Evolutionary conservation across 1,140 invertebrate species (phyloP), one percentile per base, ranked within the genome.

Genomic region (Notospermus geniculatus): DNA sequence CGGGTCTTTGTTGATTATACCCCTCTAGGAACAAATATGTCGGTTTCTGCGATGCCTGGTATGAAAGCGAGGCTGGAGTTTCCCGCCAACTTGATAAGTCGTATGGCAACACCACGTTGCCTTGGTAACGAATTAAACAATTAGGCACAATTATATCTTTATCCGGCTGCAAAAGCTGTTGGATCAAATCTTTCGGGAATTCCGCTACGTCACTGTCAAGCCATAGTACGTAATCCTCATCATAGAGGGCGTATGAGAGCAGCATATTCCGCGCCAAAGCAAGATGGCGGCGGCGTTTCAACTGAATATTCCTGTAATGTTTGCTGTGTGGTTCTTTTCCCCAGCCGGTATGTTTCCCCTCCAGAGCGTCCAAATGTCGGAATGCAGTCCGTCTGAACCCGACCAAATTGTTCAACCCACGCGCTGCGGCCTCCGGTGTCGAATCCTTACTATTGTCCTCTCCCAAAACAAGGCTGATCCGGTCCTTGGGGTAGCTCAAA

Each of bases 81-180:
- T 79, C 77, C 23, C 74, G 68, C 75, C 77, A 79, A 9, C 73
- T 72, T 58, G 77, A 78, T 60, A 71, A 73, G 59, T 79, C 77
- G 64, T 70, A 79, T 13, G 71, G 64, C 29, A 71, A 54, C 13
- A 64, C 65, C n/a, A 54, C 63, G 7, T 59, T 54, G n/a, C 67
- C 68, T 17, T 66, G 54, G 41, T 58, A 45, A 15, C 59, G 43
- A 7, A 53, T 53, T n/a, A 77, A 60, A 64, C 75, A 78, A 11
- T 59, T 63, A 0, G 77, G 69, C 13, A 66, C 67, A 11, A 78
- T 74, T 0, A 78, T 64, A 32, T 74, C 71, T 27, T 66, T 67
- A 2, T 73, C 55, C 27, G 76, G 66, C 25, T 60, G 74, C 5
- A 79, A 25, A 13, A 79, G 52, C 43, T 74, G 73, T 59, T 79